Percentiles rank a stretch among this genome's conserved stretches.
Evolutionary conservation across 1,140 invertebrate species (phyloP).

Genomic region (Globodera ellingtonae): DNA sequence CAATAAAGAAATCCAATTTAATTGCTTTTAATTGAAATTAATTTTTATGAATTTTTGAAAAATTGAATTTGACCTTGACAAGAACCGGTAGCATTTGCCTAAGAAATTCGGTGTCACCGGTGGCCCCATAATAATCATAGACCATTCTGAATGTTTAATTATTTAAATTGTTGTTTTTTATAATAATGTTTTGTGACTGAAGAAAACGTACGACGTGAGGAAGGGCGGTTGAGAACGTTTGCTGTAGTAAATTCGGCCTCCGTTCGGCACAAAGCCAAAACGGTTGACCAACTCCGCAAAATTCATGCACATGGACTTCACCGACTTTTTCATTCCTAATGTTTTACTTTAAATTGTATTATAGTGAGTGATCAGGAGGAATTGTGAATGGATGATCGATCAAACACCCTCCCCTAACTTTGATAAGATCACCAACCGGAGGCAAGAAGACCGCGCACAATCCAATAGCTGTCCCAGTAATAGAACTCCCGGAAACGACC

Average conservation of each 20-base stretch:
- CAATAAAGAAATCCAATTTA: too few species aligned
- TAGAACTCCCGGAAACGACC: constrained; percentile 81
- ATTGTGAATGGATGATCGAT: too few species aligned
- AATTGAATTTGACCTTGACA: constrained; percentile 42
- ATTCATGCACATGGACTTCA: constrained; percentile 18
- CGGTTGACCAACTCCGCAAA: constrained; percentile 9
- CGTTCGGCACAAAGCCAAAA: constrained; percentile 22
- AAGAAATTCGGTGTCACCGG: constrained; percentile 75
- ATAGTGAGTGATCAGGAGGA: too few species aligned
- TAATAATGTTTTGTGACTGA: background rate
- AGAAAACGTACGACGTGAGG: constrained; percentile 68
- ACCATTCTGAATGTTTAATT: constrained; percentile 72
- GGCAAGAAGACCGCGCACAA: constrained; percentile 76
- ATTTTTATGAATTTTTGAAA: too few species aligned
- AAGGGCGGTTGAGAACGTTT: constrained; percentile 78
- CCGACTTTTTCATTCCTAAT: constrained; percentile 8
- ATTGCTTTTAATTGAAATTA: background rate
- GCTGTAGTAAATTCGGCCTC: constrained; percentile 26
- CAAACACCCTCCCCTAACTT: too few species aligned
- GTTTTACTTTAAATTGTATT: too few species aligned
- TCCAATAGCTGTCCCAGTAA: constrained; percentile 93
- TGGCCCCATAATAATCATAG: constrained; percentile 76
- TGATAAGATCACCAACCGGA: background rate
- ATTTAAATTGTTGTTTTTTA: background rate
- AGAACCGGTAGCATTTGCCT: constrained; percentile 48